Base-by-base conservation (phyloP, 2,797 vertebrate species). In the Sebastes baramenuke region DNA sequence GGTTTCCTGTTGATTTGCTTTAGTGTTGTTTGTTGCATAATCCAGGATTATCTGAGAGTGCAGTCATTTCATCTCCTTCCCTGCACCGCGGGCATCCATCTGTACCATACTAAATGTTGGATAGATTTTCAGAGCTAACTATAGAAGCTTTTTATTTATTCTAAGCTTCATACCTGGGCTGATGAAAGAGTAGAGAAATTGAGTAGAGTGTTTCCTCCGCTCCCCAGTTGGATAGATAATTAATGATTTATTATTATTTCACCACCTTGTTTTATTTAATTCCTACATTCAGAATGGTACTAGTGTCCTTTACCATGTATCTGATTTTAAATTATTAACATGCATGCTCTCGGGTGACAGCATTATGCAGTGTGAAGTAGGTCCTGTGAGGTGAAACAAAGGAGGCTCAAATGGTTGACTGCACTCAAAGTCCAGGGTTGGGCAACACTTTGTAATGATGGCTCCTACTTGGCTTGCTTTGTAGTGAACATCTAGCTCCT, bases 21-120 rank as follows among this genome's bases (percentile, higher is more conserved):
- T 70, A 32, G 38, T 78, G 30, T 69, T 22, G 75, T 81, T 80
- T 83, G 74, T 85, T 90, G 60, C 66, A 64, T 89, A 84, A 84
- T 75, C 34, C 36, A 67, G 79, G 81, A 84, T 87, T 83, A 83
- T 82, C 34, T 74, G 49, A 65, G 67, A 42, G 66, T 80, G 55
- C 52, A 49, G 68, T 69, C 24, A 10, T 74, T 36, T 75, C 11
- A 79, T 80, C 46, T 67, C 38, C 32, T 60, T 67, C 25, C 29
- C 66, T 81, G 61, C 65, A 67, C 22, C 11, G 12, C 8, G 74
- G 75, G 24, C 32, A 42, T 67, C 34, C 59, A 38, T 72, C 20
- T 38, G 27, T 22, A 65, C 27, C 13, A 42, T 16, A 46, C 38
- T 65, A 25, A 20, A 58, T 74, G 25, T 77, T 46, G 9, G 29